phyloP scores from a whole-genome alignment of 2,797 vertebrate genomes.

The Tachyglossus aculeatus region DNA sequence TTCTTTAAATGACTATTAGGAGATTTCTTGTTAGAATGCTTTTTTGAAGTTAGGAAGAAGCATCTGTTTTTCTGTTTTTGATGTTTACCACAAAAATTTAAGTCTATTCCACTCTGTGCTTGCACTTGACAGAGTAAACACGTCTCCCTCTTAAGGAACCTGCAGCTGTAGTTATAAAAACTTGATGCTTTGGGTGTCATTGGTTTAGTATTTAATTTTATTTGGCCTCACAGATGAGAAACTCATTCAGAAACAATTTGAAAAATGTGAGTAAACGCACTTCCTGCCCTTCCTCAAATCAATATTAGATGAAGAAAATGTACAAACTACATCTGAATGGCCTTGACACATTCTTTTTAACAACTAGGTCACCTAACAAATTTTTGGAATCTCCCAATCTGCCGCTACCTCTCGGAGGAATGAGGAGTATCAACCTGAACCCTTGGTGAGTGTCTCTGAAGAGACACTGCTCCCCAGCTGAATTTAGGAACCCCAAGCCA shows the following conservation, averaged over 20 bases:
- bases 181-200: background rate
- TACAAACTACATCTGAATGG: background rate
- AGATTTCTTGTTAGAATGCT: constrained; percentile 70
- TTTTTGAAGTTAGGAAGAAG: constrained; percentile 60
- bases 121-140: background rate
- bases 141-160: background rate
- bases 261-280: background rate
- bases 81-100: constrained; percentile 26
- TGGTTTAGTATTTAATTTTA: background rate
- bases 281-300: constrained; percentile 14
- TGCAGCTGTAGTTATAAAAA: background rate
- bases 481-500: background rate
- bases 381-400: background rate
- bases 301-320: no score
- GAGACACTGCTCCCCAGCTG: background rate
- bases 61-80: no score
- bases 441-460: background rate
- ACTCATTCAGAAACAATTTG: constrained; percentile 16
- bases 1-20: constrained; percentile 30
- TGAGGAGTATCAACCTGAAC: constrained; percentile 2
- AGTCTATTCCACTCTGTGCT: background rate
- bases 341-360: background rate
- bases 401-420: background rate
- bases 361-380: background rate
- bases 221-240: background rate